Evolutionary conservation across 2,113 vertebrate genomes (phyloP).

Genomic region (Equus przewalskii): DNA sequence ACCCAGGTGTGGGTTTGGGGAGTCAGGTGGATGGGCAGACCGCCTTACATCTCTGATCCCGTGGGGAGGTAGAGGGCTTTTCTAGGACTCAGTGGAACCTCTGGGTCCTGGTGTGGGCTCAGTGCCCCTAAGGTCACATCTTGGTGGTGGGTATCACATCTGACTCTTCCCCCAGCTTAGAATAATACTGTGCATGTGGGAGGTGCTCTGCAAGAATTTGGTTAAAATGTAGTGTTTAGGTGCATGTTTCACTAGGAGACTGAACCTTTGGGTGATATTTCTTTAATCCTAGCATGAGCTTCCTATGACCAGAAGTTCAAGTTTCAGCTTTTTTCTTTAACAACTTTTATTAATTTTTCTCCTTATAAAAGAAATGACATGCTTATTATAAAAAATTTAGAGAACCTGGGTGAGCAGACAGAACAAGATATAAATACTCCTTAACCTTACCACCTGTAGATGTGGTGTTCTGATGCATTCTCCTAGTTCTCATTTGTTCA

Average conservation of each 20-base stretch:
- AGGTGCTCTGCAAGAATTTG: fast-evolving
- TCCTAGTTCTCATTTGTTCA: background rate
- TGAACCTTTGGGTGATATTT: fast-evolving
- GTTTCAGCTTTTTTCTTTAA: background rate
- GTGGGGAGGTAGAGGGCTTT: fast-evolving
- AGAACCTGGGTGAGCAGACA: background rate
- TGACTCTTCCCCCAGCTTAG: fast-evolving
- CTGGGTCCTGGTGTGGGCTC: fast-evolving
- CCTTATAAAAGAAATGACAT: background rate
- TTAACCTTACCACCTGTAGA: fast-evolving
- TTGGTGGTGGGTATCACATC: fast-evolving
- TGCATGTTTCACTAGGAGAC: fast-evolving
- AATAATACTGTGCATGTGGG: fast-evolving
- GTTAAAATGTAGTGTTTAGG: background rate
- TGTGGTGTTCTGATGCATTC: background rate
- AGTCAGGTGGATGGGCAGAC: fast-evolving
- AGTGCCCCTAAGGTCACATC: fast-evolving
- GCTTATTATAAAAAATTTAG: background rate
- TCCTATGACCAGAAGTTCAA: background rate
- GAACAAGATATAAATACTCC: fast-evolving
- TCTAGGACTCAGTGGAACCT: background rate
- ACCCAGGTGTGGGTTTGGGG: fast-evolving
- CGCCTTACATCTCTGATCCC: too few species aligned
- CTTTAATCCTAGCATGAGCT: too few species aligned
- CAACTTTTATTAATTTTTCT: background rate